A percentile compares a stretch with the other conserved stretches of the same genome.
Conservation (phyloP, 1,140 invertebrate species). For the Rhysida immarginata region DNA sequence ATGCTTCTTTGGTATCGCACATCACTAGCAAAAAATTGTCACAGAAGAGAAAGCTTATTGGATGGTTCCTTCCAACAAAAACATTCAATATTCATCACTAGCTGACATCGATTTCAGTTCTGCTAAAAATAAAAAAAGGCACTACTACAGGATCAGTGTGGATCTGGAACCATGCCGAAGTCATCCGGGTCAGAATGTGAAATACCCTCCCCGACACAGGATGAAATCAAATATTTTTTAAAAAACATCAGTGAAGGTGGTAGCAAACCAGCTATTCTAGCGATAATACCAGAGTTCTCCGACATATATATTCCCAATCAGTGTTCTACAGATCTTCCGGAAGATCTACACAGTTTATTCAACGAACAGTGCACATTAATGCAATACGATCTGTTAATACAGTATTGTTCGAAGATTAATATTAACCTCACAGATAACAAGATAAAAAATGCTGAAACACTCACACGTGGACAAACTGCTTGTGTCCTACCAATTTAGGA, state of each 20-base stretch:
- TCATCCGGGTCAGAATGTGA: neutral
- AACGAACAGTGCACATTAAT: neutral
- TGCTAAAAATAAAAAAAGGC: neutral
- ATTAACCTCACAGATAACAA: too few species aligned
- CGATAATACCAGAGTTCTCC: too few species aligned
- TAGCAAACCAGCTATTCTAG: neutral
- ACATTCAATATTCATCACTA: neutral
- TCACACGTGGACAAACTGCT: neutral
- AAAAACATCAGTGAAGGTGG: neutral
- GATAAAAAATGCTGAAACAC: neutral
- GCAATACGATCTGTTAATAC: neutral
- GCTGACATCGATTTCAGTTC: neutral
- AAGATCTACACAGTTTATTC: neutral
- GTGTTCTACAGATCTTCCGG: too few species aligned
- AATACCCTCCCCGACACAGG: neutral
- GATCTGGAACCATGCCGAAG: neutral
- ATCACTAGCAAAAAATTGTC: too few species aligned
- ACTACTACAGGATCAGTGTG: neutral
- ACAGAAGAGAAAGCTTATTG: neutral
- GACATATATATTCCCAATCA: too few species aligned
- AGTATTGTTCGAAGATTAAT: neutral
- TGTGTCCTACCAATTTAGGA: neutral
- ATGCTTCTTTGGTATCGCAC: too few species aligned
- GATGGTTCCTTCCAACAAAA: neutral
- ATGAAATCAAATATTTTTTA: neutral